Evolutionary conservation across 2,888 invertebrate genomes (phyloP), one percentile per base, ranked within the genome.

Genomic region (Spisula subtruncata): DNA sequence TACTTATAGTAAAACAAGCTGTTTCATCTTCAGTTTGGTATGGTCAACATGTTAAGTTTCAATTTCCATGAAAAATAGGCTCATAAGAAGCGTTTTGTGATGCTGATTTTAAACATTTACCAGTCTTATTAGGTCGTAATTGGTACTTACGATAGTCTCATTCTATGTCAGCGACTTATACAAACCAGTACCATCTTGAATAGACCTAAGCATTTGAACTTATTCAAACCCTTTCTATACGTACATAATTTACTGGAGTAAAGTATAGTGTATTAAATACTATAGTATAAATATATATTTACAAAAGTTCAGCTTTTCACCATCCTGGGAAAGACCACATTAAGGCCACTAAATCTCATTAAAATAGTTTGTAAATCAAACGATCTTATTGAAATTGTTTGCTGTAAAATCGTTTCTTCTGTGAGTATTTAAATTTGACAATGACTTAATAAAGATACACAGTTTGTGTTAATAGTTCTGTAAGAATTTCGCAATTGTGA

Each of bases 181-280:
- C 51, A 51, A 54, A 16, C 51, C 25, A 25, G 25, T 32, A 25
- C 60, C 8, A 12, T 25, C 60, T 0, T 66, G 60, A 66, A 66
- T 41, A 41, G 41, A 41, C 25, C 25, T 25, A 12, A n/a, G 60
- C 25, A 66, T 66, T 56, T 25, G 25, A 66, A 66, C 20, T 66
- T 66, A 66, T 66, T 66, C 60, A 66, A 66, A 66, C n/a, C n/a
- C 10, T 66, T 66, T 25, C 60, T n/a, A 66, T 66, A 66, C 60
- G 25, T n/a, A 66, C n/a, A 66, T 25, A 25, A n/a, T 6, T 66
- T 25, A 66, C 60, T 66, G n/a, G 20, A 12, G 46, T 25, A 14
- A 8, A 16, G 46, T n/a, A n/a, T 41, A 41, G 41, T 41, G 41
- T 41, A 41, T 41, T n/a, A n/a, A n/a, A 41, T 41, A 41, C n/a